phyloP scores from a whole-genome alignment of 1,140 invertebrate species.

The Aricia agestis region DNA sequence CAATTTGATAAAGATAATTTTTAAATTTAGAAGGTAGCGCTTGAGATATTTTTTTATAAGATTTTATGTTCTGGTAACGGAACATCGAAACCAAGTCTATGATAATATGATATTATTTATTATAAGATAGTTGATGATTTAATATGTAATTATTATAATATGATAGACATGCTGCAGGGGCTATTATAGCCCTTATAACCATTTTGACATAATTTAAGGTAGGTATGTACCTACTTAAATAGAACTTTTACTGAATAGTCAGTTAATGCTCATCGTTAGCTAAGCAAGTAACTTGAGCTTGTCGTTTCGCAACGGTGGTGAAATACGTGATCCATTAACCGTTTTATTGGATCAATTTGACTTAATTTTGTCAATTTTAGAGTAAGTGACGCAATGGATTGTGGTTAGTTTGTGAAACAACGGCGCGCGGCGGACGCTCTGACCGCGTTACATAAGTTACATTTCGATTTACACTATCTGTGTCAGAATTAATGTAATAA shows the following conservation, averaged over 20 bases:
- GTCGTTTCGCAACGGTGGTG: constrained; percentile 20
- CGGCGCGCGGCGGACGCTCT: constrained; percentile 25
- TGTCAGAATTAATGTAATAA: constrained; percentile 11
- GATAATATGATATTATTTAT: too few relatives aligned
- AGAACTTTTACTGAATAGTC: neutral
- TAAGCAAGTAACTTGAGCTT: neutral
- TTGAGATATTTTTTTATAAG: too few relatives aligned
- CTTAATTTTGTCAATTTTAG: constrained; percentile 6
- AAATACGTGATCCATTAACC: constrained; percentile 3
- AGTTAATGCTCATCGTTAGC: neutral
- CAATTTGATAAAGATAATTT: too few relatives aligned
- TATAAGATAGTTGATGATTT: too few relatives aligned
- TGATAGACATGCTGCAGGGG: too few relatives aligned
- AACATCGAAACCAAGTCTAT: too few relatives aligned
- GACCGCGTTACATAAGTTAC: constrained; percentile 29
- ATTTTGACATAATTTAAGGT: too few relatives aligned
- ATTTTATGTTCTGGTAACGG: too few relatives aligned
- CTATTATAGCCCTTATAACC: too few relatives aligned
- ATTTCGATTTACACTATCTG: constrained; percentile 19
- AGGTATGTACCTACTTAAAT: neutral
- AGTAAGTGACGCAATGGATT: constrained; percentile 27
- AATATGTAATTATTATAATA: too few relatives aligned
- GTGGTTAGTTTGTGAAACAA: constrained; percentile 29
- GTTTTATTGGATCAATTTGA: neutral
- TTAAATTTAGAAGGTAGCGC: too few relatives aligned